Base-by-base conservation (phyloP, 2,888 invertebrate genomes). In the Pollenia amentaria region DNA sequence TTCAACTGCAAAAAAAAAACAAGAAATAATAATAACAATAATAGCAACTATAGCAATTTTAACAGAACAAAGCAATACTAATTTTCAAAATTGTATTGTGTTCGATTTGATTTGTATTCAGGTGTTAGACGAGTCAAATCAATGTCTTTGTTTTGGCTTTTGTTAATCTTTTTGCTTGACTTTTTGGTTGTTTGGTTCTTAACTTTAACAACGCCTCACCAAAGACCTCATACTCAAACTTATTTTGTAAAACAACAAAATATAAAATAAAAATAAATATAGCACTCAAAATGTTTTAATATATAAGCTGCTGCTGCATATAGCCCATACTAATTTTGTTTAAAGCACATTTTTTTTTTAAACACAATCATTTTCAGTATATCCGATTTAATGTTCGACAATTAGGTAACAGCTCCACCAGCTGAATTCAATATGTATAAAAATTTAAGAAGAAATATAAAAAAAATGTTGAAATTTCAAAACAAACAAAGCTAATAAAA, bases 111-210 rank as follows among this genome's bases (percentile, higher is more conserved):
- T 80, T 85, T 65, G 76, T 72, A 72, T 72, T 72, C 72, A 60
- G 65, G 76, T 81, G 77, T 78, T 67, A 48, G 60, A 40, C 64
- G 46, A 57, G 14, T 57, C 51, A 57, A 85, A 57, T 81, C 76
- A 77, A 76, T 85, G 64, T 76, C 70, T 72, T 85, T 85, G 76
- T 57, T 80, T 48, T 60, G 60, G 29, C 29, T 44, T 44, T 84
- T 65, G 60, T 53, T 18, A 1, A 51, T 67, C 42, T 10, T 29
- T 53, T 42, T 70, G 60, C 60, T 21, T 78, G 55, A 53, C 21
- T 78, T n/a, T 29, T 57, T 48, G 44, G 7, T 46, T 38, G 11
- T 60, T 16, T 29, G 12, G 21, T 46, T 73, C 40, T 65, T 7
- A 60, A 42, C 46, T 70, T 55, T 12, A 16, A 40, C 46, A 70